phyloP scores from a whole-genome alignment of 2,797 vertebrate species.

The Bufotes viridis region DNA sequence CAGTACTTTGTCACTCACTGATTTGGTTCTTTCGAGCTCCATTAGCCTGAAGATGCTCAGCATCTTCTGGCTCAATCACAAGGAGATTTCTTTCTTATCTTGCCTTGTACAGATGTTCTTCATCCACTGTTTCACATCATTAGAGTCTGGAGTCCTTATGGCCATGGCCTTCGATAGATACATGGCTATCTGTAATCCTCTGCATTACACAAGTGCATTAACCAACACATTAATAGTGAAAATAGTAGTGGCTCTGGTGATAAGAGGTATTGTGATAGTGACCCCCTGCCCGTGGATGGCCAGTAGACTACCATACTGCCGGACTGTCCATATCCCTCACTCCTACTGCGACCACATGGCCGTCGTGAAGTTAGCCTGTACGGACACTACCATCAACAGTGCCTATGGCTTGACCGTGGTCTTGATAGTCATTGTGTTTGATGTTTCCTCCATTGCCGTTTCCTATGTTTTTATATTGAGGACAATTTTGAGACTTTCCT shows the following conservation, averaged over 20 bases:
- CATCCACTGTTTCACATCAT: constrained; percentile 75
- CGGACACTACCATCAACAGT: constrained; percentile 69
- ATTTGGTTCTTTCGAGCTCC: constrained; percentile 71
- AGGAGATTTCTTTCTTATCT: constrained; percentile 70
- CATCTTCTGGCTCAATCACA: constrained; percentile 71
- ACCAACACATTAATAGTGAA: constrained; percentile 68
- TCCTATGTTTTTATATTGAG: constrained; percentile 73
- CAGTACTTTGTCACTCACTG: constrained; percentile 72
- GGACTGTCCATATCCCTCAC: constrained; percentile 66
- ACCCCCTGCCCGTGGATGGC: constrained; percentile 69
- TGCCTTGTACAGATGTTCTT: constrained; percentile 84
- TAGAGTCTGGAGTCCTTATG: constrained; percentile 76
- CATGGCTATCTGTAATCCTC: constrained; percentile 76
- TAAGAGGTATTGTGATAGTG: constrained; percentile 63
- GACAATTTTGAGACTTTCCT: constrained; percentile 70
- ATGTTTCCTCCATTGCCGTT: constrained; percentile 68
- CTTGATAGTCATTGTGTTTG: constrained; percentile 66
- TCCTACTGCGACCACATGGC: constrained; percentile 76
- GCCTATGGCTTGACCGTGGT: constrained; percentile 71
- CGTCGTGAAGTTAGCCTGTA: constrained; percentile 74
- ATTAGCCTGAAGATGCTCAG: constrained; percentile 75
- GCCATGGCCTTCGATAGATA: constrained; percentile 79
- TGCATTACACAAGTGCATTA: constrained; percentile 73
- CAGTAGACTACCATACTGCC: constrained; percentile 72
- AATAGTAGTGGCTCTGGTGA: constrained; percentile 66